Conservation (phyloP, 2,888 invertebrate genomes). For the Matsumyia berberina region DNA sequence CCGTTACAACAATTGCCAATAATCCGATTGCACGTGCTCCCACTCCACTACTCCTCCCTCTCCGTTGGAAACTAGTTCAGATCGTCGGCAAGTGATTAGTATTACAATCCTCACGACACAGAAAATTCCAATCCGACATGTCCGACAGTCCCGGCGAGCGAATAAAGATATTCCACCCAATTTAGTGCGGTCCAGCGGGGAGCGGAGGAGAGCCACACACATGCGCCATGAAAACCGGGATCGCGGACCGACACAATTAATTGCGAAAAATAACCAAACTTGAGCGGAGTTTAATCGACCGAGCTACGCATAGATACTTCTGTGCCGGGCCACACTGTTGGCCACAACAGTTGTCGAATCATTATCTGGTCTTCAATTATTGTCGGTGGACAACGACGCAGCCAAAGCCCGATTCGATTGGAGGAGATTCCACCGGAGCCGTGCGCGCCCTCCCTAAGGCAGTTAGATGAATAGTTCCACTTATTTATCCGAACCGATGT, state of each 20-base stretch:
- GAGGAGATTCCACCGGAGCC: slow-evolving; percentile 40
- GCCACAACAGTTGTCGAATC: slow-evolving; percentile 69
- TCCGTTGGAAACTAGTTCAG: slow-evolving; percentile 37
- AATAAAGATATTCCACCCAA: slow-evolving; percentile 70
- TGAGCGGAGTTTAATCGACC: slow-evolving; percentile 54
- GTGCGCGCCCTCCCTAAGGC: slow-evolving; percentile 9
- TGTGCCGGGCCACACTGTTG: slow-evolving; percentile 61
- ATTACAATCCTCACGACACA: slow-evolving; percentile 64
- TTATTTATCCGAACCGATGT: slow-evolving; percentile 67
- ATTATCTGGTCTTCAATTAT: slow-evolving; percentile 76
- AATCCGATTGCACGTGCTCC: slow-evolving; percentile 33
- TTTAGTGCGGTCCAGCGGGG: slow-evolving; percentile 28
- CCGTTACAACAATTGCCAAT: slow-evolving; percentile 70
- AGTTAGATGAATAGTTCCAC: slow-evolving; percentile 72
- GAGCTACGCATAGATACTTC: slow-evolving; percentile 23
- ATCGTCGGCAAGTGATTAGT: slow-evolving; percentile 68
- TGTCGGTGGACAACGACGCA: slow-evolving; percentile 60
- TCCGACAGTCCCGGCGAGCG: slow-evolving; percentile 27
- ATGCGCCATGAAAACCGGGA: slow-evolving; percentile 2
- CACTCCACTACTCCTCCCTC: slow-evolving; percentile 33
- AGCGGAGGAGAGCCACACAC: no score
- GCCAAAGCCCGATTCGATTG: slow-evolving; percentile 50
- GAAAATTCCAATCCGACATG: slow-evolving; percentile 51
- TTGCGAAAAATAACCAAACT: slow-evolving; percentile 71
- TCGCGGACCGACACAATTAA: slow-evolving; percentile 60